phyloP scores from a whole-genome alignment of 1,140 invertebrate genomes.

The Drosophila sproati region DNA sequence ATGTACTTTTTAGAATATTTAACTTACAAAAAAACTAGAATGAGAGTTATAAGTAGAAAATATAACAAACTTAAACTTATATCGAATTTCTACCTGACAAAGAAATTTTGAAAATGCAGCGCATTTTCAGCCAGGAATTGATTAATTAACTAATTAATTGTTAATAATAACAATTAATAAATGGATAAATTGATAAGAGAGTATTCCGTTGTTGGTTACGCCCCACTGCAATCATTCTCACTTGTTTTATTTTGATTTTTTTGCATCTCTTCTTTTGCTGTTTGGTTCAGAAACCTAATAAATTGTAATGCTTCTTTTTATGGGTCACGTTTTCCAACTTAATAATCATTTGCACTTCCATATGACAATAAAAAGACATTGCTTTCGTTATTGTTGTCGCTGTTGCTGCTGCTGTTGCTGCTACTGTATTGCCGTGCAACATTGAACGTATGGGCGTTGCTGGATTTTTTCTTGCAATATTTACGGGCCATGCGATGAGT shows the following conservation, averaged over 20 bases:
- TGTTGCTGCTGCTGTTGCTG: slow-evolving; percentile 6
- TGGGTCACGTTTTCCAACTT: slow-evolving; percentile 52
- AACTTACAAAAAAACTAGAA: too few relatives aligned
- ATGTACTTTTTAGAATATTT: too few relatives aligned
- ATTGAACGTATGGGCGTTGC: slow-evolving; percentile 29
- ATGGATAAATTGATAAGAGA: too few relatives aligned
- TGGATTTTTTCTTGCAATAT: slow-evolving; percentile 35
- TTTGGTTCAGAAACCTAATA: slow-evolving; percentile 43
- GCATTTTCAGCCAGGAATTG: too few relatives aligned
- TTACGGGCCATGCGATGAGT: slow-evolving; percentile 38
- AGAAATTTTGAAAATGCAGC: too few relatives aligned
- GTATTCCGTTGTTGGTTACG: too few relatives aligned
- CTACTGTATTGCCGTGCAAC: slow-evolving; percentile 16
- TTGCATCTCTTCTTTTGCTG: neutral
- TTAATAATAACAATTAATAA: too few relatives aligned
- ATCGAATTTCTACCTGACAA: too few relatives aligned
- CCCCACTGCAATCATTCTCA: too few relatives aligned
- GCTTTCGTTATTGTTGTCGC: slow-evolving; percentile 2
- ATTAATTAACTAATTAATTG: too few relatives aligned
- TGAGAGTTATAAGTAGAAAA: too few relatives aligned
- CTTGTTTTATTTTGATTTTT: neutral
- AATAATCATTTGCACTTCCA: slow-evolving; percentile 46
- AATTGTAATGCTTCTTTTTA: slow-evolving; percentile 40
- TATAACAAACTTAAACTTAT: too few relatives aligned
- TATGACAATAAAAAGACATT: slow-evolving; percentile 56